Base-by-base conservation (phyloP, 2,888 invertebrate species). In the Antitype chi region DNA sequence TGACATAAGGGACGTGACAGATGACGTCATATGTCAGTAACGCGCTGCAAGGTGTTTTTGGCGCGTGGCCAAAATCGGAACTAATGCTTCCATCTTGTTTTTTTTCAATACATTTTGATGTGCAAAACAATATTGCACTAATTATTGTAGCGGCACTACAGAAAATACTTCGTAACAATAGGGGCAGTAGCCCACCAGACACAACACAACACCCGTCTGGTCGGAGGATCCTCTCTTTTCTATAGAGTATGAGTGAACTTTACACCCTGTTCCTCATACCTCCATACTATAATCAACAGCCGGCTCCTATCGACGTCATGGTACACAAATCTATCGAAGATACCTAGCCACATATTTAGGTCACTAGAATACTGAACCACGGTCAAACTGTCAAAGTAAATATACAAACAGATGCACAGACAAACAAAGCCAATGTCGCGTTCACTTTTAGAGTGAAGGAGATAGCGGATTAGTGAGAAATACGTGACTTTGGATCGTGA, bases 361-460 rank as follows among this genome's bases (percentile, higher is more conserved):
- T 91, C 87, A 92, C 87, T 87, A 82, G 90, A 86, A 74, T 84
- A 76, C 78, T 72, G 71, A 72, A 77, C 83, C 85, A 55, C 63
- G 85, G 81, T 53, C 86, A 88, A 90, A 91, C 86, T 89, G 78
- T 78, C 79, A 83, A 76, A 86, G 85, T 85, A 90, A 90, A 90
- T 85, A 82, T 70, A 81, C 71, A 57, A 68, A 84, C 69, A 74
- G 9, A 77, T 84, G 85, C 78, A 89, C 86, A 78, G 74, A 87
- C 90, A 89, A 89, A 91, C 85, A 89, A 60, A 76, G 25, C 70
- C 76, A 84, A 84, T 86, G 89, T 87, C 90, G 89, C 89, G 88
- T 91, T 91, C 90, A 84, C 89, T 82, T 70, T 74, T 70, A 59
- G 74, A 77, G 77, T 32, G 77, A 81, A 64, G 78, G 87, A 89